phyloP scores from a whole-genome alignment of 2,113 vertebrate genomes.

The Pluvialis apricaria region DNA sequence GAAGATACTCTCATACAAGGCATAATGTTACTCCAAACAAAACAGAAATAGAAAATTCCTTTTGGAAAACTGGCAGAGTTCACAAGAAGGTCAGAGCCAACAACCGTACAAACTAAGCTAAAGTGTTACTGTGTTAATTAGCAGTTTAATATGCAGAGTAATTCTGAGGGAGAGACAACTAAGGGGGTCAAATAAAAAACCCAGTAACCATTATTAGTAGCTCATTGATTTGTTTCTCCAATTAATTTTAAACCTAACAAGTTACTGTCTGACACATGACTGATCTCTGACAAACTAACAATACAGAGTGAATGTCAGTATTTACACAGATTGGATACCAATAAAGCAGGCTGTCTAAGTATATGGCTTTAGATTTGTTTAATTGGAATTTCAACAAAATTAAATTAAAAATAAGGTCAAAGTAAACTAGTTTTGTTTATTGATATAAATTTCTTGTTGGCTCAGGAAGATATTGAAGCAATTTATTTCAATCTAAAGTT shows the following conservation, averaged over 20 bases:
- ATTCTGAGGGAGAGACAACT: background rate
- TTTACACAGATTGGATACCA: background rate
- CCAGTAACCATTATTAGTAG: background rate
- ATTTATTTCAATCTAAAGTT: constrained; percentile 17
- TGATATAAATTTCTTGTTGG: background rate
- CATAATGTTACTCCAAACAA: too few species aligned
- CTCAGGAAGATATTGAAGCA: constrained; percentile 8
- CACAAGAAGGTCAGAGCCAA: background rate
- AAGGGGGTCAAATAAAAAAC: background rate
- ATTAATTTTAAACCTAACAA: constrained; percentile 18
- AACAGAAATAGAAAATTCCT: background rate
- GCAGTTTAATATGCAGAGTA: background rate
- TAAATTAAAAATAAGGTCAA: constrained; percentile 5
- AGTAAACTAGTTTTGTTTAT: constrained; percentile 3
- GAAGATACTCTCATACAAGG: background rate
- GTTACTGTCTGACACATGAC: background rate
- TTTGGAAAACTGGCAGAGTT: background rate
- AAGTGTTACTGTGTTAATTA: background rate
- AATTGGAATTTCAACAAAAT: background rate
- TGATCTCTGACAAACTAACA: background rate
- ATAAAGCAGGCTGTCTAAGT: background rate
- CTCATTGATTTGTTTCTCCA: constrained; percentile 11
- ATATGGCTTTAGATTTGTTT: background rate
- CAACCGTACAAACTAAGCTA: background rate
- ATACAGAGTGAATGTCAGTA: background rate